Base-by-base conservation (phyloP, 2,888 invertebrate genomes). In the Elysia crispata region DNA sequence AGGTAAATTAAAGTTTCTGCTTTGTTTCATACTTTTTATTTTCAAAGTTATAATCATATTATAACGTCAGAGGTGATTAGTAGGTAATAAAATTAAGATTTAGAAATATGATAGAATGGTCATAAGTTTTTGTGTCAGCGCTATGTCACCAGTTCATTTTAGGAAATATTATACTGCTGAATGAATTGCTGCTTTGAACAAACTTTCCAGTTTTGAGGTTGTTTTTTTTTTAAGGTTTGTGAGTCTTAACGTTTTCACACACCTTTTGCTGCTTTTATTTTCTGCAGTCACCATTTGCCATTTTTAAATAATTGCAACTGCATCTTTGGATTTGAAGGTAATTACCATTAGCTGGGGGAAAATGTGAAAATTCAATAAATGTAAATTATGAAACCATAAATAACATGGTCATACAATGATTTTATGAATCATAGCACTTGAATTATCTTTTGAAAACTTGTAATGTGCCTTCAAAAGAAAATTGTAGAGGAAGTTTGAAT, bases 1-100 rank as follows among this genome's bases (percentile, higher is more conserved):
- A 96, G 86, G 90, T 89, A 57, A 69, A 6, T 23, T 28, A 30
- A 20, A 30, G 23, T 72, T 18, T 20, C 49, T n/a, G 20, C 41
- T 41, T 41, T 41, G 41, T 6, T 6, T 41, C 5, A 6, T 41
- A 41, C 5, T 41, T 41, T 41, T 41, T 41, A 41, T 41, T 41
- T 41, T 41, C 3, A 41, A 41, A 41, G 11, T 41, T 41, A 41
- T 41, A 6, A 60, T 18, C 15, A 5, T 60, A 20, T 8, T 60
- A 6, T 8, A 18, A 23, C 54, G 3, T 60, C 23, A 6, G 41
- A 41, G 41, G 11, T 6, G 41, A 41, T 11, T 41, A 41, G 3
- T 11, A 41, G 3, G 41, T 6, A 11, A 41, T 6, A 41, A 41
- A 41, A 41, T 41, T 41, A 41, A 41, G 5, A 6, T 3, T 41